phyloP scores from a whole-genome alignment of 2,888 invertebrate genomes.

The Priapulus caudatus region DNA sequence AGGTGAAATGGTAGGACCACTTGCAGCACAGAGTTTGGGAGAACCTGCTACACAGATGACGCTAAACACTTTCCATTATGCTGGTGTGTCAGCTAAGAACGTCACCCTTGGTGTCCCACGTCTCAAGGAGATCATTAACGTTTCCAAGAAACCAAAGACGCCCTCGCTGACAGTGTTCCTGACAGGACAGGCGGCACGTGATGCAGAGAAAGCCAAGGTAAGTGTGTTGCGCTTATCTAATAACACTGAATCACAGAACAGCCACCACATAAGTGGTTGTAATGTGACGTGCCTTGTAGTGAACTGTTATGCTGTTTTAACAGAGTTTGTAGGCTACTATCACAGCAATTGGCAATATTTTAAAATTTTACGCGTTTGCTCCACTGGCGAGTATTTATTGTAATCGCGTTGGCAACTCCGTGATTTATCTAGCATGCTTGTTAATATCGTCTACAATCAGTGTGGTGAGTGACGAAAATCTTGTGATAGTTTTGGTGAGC shows the following conservation, averaged over 20 bases:
- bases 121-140: slow-evolving; percentile 84
- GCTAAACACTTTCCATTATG: slow-evolving; percentile 99
- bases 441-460: slow-evolving; percentile 5
- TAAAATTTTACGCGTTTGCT: neutral
- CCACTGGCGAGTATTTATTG: too few species aligned
- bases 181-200: slow-evolving; percentile 91
- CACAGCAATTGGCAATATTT: neutral
- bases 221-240: too few species aligned
- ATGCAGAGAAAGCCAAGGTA: slow-evolving; percentile 93
- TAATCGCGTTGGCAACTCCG: too few species aligned
- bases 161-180: slow-evolving; percentile 96
- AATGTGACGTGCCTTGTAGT: too few species aligned
- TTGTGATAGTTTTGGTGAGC: too few species aligned
- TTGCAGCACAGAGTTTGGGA: slow-evolving; percentile 96
- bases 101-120: slow-evolving; percentile 98
- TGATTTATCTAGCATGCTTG: slow-evolving; percentile 4
- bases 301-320: too few species aligned
- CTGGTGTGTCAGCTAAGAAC: slow-evolving; percentile 99
- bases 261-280: too few species aligned
- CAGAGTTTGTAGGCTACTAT: too few species aligned
- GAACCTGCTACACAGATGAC: slow-evolving; percentile 99
- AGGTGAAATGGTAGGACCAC: slow-evolving; percentile 99
- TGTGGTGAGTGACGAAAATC: slow-evolving; percentile 5
- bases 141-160: slow-evolving; percentile 97
- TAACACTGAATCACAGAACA: too few species aligned